Conservation (phyloP, 2,888 invertebrate species). For the Agrotis clavis region DNA sequence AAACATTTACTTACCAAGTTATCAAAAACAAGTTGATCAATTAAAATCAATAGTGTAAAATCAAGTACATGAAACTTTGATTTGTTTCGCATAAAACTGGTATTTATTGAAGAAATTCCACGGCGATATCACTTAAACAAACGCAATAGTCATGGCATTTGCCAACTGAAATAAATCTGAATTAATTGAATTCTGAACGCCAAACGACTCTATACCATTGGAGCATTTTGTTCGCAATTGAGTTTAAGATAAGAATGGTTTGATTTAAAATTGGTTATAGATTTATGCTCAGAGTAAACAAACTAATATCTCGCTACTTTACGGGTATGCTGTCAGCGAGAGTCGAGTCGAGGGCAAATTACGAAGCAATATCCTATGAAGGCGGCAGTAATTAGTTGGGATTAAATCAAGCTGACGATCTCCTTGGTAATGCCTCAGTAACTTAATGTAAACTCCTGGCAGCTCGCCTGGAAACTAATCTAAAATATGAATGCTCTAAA, state of each 20-base stretch:
- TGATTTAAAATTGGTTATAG: slow-evolving; percentile 71
- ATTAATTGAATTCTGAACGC: slow-evolving; percentile 40
- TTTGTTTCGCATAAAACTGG: slow-evolving; percentile 61
- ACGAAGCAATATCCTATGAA: slow-evolving; percentile 71
- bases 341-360: slow-evolving; percentile 57
- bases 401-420: slow-evolving; percentile 80
- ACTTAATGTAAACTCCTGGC: slow-evolving; percentile 73
- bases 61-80: slow-evolving; percentile 15
- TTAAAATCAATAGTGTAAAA: slow-evolving; percentile 28
- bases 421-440: slow-evolving; percentile 73
- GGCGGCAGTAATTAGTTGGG: slow-evolving; percentile 81
- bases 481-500: slow-evolving; percentile 72
- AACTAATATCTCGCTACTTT: slow-evolving; percentile 50
- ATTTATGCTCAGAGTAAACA: slow-evolving; percentile 51
- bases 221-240: slow-evolving; percentile 61
- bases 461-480: slow-evolving; percentile 69
- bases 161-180: slow-evolving; percentile 55
- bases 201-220: slow-evolving; percentile 44
- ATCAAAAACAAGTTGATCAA: slow-evolving; percentile 15
- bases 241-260: slow-evolving; percentile 32
- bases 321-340: slow-evolving; percentile 62
- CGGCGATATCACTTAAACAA: slow-evolving; percentile 66
- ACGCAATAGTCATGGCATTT: slow-evolving; percentile 59
- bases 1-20: slow-evolving; percentile 3
- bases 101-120: slow-evolving; percentile 64